A percentile compares a stretch with the other conserved stretches of the same genome.
These are phyloP conservation scores for Drosophila multiciliata DNA, from an alignment of 2,888 invertebrate species.

Conservation along the genomic window DNA sequence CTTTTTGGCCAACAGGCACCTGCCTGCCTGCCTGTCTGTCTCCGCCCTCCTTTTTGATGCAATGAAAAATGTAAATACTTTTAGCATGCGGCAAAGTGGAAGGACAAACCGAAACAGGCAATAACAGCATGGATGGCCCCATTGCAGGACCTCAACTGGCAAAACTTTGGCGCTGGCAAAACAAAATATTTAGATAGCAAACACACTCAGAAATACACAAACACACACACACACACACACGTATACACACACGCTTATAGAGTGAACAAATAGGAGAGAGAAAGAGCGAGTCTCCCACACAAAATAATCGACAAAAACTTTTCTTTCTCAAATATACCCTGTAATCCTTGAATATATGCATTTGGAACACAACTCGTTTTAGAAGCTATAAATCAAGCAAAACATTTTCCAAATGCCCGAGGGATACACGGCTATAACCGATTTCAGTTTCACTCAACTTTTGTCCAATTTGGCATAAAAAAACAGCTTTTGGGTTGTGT, in stretches of 20 bases:
- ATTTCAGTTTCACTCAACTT: slow-evolving; percentile 28
- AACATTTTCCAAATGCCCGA: slow-evolving; percentile 34
- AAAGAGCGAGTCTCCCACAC: slow-evolving; percentile 1
- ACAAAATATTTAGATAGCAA: slow-evolving; percentile 74
- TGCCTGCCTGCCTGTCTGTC: neutral
- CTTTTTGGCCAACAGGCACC: slow-evolving; percentile 22
- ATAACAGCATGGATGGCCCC: slow-evolving; percentile 30
- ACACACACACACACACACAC: slow-evolving; percentile 21
- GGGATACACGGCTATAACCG: slow-evolving; percentile 12
- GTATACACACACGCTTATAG: slow-evolving; percentile 4
- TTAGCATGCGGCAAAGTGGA: slow-evolving; percentile 63
- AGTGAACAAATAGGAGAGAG: slow-evolving; percentile 2
- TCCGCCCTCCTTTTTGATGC: slow-evolving; percentile 29
- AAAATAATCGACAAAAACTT: slow-evolving; percentile 42
- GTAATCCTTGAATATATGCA: slow-evolving; percentile 34
- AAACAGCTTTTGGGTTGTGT: slow-evolving; percentile 11
- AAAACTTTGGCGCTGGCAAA: slow-evolving; percentile 73
- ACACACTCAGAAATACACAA: slow-evolving; percentile 41
- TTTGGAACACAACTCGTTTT: slow-evolving; percentile 17
- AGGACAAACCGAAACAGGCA: slow-evolving; percentile 43
- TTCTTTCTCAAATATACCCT: slow-evolving; percentile 47
- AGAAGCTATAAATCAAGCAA: slow-evolving; percentile 45
- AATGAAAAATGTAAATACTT: slow-evolving; percentile 79
- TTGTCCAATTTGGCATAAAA: slow-evolving; percentile 16
- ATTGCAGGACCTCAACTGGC: slow-evolving; percentile 35